Evolutionary conservation across 2,797 vertebrate species (phyloP), one percentile per base, ranked within the genome.

Genomic region (Mionectes olivaceus): DNA sequence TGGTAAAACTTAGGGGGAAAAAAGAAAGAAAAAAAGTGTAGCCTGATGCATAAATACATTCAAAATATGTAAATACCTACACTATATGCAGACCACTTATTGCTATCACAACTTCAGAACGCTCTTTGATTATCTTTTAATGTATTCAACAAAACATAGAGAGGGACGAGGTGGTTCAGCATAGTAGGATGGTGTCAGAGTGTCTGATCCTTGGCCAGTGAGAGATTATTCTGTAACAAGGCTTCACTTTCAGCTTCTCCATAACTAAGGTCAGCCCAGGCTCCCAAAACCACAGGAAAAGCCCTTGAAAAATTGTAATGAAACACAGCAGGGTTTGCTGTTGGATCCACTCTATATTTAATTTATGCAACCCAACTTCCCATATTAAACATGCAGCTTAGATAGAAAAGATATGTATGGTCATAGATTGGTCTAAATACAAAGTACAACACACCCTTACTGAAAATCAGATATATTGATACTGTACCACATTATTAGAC

Each of bases 401-500:
- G 30, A 64, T 23, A 22, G 21, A 57, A 89, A 65, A 57, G 8
- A 39, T 13, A 43, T 0, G 6, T 44, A 46, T 16, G 13, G 3
- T 68, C 78, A 81, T 37, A 65, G 63, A 82, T n/a, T 37, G 16
- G 28, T 27, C 70, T 77, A 70, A 87, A 78, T 50, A 94, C 16
- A 27, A 76, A 84, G 55, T 27, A 43, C 15, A 87, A 19, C 28
- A 73, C 71, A 55, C 25, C 32, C 60, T 53, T 52, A 44, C 44
- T 39, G 63, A 24, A 92, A 94, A 84, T 74, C 35, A 74, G 35
- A 67, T 70, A 73, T 74, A 90, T 55, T 70, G 89, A 81, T 50
- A 81, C 13, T 14, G 7, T 17, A 67, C 39, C 0, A 0, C 33
- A 53, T 46, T 74, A 71, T 60, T 46, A 71, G n/a, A 50, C 55